Evolutionary conservation across 92 coral and sea anemone genomes (phyloP).

Genomic region (Porites evermanni): DNA sequence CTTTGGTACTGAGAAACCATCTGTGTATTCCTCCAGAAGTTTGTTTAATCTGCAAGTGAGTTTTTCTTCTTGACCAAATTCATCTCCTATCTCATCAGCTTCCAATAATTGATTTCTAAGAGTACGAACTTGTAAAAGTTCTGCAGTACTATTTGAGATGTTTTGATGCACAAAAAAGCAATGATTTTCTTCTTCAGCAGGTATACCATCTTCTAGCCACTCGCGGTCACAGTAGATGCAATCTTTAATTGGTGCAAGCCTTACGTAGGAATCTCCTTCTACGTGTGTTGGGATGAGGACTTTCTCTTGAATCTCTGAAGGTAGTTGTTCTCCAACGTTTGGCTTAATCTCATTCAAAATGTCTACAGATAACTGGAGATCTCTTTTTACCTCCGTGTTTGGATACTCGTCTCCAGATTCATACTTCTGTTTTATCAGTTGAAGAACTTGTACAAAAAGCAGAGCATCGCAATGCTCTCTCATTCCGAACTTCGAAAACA

Average conservation of each 20-base stretch:
- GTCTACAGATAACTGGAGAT: conserved; percentile 73
- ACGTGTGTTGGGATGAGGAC: conserved; percentile 66
- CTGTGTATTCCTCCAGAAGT: conserved; percentile 89
- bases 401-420: not conserved
- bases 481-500: conserved; percentile 71
- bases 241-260: conserved; percentile 70
- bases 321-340: conserved; percentile 36
- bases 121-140: conserved; percentile 72
- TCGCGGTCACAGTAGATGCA: conserved; percentile 92
- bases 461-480: conserved; percentile 44
- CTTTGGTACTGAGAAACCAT: conserved; percentile 89
- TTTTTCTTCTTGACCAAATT: conserved; percentile 87
- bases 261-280: conserved; percentile 35
- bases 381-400: conserved; percentile 49
- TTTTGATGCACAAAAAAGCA: conserved; percentile 70
- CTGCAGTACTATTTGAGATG: conserved; percentile 73
- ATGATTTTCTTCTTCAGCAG: conserved; percentile 54
- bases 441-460: conserved; percentile 62
- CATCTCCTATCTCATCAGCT: conserved; percentile 84
- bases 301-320: conserved; percentile 38
- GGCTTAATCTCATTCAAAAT: conserved; percentile 76
- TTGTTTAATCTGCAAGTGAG: conserved; percentile 77
- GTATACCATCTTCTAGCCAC: conserved; percentile 76
- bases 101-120: conserved; percentile 77
- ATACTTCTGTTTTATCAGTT: conserved; percentile 64